Base-by-base conservation (phyloP, 2,113 vertebrate genomes). In the Taurulus bubalis region DNA sequence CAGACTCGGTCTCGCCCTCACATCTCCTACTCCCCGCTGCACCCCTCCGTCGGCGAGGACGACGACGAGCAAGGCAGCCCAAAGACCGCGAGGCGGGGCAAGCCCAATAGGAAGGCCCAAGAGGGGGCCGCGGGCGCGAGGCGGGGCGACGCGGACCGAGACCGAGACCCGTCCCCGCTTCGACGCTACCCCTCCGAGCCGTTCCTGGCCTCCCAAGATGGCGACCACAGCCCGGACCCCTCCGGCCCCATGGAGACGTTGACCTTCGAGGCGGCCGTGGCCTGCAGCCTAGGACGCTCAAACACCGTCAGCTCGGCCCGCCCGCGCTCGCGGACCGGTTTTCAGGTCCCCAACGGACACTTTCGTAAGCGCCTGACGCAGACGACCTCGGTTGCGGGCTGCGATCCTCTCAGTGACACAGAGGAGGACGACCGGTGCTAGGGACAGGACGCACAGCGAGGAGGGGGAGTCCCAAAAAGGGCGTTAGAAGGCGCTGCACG, bases 341-440 rank as follows among this genome's bases (percentile, higher is more conserved):
- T 97, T 97, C 98, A 99, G 93, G 95, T 99, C 94, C 98, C 98
- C 80, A 99, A 99, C 0, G 98, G 98, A 92, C 98, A 99, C 89
- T 99, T 99, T 81, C 95, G 97, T 68, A 96, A 98, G 89, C 96
- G 97, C 84, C 95, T 97, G 2, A 94, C 96, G 1, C 96, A 97
- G 11, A 96, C 97, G 8, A 67, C 95, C 86, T 96, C 97, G 68
- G 94, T 96, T n/a, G 93, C 96, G 8, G 96, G 96, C 85, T 95
- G 97, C 7, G 97, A 98, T 59, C 93, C 97, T 72, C 96, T 98
- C 80, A 98, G 97, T 28, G 98, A 99, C 94, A 97, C 97, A 15
- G 97, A 99, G 88, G 97, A 98, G 91, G 97, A 99, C 0, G 97
- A 98, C 93, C 96, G 96, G 83, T 99, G 97, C 96, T 99, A 97